phyloP scores from a whole-genome alignment of 2,113 vertebrate genomes.

The Xyliphius kryptos region DNA sequence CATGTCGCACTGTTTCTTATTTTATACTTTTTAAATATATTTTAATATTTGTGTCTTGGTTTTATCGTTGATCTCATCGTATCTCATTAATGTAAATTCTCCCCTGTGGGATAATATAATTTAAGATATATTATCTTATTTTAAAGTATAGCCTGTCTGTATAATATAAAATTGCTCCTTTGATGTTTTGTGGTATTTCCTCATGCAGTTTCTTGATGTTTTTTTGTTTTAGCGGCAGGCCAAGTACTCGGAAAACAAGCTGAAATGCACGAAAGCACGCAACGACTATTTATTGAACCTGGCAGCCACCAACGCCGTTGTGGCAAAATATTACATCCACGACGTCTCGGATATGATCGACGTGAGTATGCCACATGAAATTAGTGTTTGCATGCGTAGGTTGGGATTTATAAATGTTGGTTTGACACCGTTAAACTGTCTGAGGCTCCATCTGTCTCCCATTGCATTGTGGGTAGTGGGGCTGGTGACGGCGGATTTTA shows the following conservation, averaged over 20 bases:
- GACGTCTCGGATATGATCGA: conserved; percentile 96
- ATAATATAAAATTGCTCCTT: no score
- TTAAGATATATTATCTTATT: no score
- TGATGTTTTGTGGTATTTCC: no score
- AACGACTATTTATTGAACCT: conserved; percentile 94
- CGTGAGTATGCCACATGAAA: conserved; percentile 65
- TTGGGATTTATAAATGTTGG: conserved; percentile 45
- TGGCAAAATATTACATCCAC: conserved; percentile 97
- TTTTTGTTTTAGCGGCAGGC: conserved; percentile 81
- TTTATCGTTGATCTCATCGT: no score
- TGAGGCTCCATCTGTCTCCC: conserved; percentile 54
- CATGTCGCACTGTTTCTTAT: no score
- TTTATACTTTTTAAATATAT: no score
- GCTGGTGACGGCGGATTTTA: conserved; percentile 11
- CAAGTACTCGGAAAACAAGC: conserved; percentile 97
- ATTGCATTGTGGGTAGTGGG: conserved; percentile 24
- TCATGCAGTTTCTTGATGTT: no score
- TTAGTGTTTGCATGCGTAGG: conserved; percentile 44
- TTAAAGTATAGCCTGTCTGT: no score
- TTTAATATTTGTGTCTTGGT: no score
- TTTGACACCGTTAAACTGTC: conserved; percentile 44
- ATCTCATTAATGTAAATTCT: no score
- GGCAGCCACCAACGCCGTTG: conserved; percentile 85
- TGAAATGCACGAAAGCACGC: no score
- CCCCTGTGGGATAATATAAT: no score